Percentiles rank a stretch among this genome's conserved stretches.
phyloP scores from a whole-genome alignment of 35 echinoderm and acorn worm genomes.

The Patiria miniata region DNA sequence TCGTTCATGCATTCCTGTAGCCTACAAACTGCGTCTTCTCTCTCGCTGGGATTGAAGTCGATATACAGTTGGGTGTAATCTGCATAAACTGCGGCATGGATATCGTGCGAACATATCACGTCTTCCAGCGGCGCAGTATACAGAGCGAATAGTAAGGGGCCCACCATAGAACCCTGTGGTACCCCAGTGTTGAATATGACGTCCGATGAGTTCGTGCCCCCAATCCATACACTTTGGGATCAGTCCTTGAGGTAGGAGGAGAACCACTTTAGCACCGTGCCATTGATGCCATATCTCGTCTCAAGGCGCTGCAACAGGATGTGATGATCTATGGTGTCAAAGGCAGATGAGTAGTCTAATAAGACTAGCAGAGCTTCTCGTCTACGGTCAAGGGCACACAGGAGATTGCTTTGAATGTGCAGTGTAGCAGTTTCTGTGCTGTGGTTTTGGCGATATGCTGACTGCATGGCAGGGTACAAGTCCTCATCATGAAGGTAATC shows the following conservation, averaged over 20 bases:
- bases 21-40: not conserved
- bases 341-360: conserved; percentile 13
- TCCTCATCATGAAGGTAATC: too few species aligned
- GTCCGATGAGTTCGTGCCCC: not conserved
- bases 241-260: conserved; percentile 20
- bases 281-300: not conserved
- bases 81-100: conserved; percentile 35
- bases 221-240: not conserved
- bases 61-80: conserved; percentile 58
- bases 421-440: conserved; percentile 54
- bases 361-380: conserved; percentile 27
- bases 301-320: not conserved
- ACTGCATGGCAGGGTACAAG: too few species aligned
- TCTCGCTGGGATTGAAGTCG: conserved; percentile 1
- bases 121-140: conserved; percentile 54
- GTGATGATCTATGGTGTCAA: conserved; percentile 20
- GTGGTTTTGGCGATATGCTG: conserved; percentile 47
- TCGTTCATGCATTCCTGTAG: not conserved
- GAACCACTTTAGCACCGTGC: conserved; percentile 33
- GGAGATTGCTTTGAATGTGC: too few species aligned
- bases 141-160: conserved; percentile 43
- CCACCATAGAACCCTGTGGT: conserved; percentile 64
- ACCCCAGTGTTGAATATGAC: conserved; percentile 24
- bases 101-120: conserved; percentile 19
- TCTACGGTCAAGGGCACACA: conserved; percentile 33